Evolutionary conservation across 2,113 vertebrate species (phyloP).

Genomic region (Malaclemys terrapin): DNA sequence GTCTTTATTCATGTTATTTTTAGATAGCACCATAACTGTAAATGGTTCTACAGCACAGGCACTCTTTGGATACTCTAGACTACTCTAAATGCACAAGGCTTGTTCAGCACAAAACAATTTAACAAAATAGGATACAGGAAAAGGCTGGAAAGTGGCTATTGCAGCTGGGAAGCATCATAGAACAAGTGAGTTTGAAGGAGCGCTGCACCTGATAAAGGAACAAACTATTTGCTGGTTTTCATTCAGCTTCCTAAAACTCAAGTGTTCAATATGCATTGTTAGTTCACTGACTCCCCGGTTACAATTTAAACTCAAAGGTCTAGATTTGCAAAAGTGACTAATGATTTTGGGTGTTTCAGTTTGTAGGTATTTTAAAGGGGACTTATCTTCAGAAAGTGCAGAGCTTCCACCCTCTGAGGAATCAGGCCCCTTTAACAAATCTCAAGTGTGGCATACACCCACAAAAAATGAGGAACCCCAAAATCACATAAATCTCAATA

Average conservation of each 20-base stretch:
- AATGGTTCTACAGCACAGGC: not conserved
- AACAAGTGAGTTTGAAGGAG: not conserved
- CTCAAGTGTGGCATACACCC: not conserved
- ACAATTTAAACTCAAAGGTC: not conserved
- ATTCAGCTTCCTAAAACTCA: constrained; percentile 10
- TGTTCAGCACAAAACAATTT: constrained; percentile 23
- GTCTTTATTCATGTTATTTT: not conserved
- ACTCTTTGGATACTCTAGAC: not conserved
- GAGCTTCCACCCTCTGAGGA: not conserved
- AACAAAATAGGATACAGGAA: not conserved
- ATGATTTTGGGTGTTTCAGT: not conserved
- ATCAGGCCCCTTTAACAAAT: not conserved
- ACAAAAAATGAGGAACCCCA: not conserved
- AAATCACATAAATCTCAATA: not conserved
- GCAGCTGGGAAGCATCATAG: not conserved
- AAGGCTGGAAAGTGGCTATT: not conserved
- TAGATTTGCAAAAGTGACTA: not conserved
- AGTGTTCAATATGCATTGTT: not conserved
- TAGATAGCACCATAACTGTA: not conserved
- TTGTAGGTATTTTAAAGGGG: not conserved
- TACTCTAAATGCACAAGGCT: not conserved
- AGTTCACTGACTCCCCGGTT: not conserved
- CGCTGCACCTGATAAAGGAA: not conserved
- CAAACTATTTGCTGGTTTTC: not conserved
- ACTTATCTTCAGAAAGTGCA: not conserved